phyloP scores from a whole-genome alignment of 1,140 invertebrate genomes.

The Drosophila azteca region DNA sequence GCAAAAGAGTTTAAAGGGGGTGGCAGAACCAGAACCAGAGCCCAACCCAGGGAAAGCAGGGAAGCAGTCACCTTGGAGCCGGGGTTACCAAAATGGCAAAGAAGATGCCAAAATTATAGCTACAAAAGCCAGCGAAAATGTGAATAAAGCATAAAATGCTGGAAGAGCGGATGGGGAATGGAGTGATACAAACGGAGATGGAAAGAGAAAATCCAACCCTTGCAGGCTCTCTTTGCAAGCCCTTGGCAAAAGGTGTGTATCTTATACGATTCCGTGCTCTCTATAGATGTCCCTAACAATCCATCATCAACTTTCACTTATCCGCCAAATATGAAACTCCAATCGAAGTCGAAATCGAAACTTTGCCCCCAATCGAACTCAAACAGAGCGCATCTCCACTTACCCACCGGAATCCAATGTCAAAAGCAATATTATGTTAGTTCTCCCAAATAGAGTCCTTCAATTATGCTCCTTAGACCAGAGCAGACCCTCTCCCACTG shows the following conservation, averaged over 20 bases:
- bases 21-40: not conserved
- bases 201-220: not conserved
- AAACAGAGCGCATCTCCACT: not conserved
- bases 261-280: not conserved
- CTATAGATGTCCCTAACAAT: not conserved
- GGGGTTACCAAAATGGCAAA: not conserved
- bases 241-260: too few relatives aligned
- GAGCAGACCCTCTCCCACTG: not conserved
- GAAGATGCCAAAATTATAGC: conserved; percentile 53
- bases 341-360: conserved; percentile 2
- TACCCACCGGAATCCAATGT: conserved; percentile 15
- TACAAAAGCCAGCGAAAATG: conserved; percentile 30
- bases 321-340: conserved; percentile 1
- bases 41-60: conserved; percentile 6
- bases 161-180: not conserved
- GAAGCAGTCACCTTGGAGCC: conserved; percentile 42
- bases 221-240: not conserved
- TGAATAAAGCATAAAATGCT: conserved; percentile 8
- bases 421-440: conserved; percentile 45
- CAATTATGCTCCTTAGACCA: conserved; percentile 32
- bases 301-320: not conserved
- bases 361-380: conserved; percentile 8
- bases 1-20: conserved; percentile 43
- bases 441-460: conserved; percentile 41
- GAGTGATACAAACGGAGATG: not conserved